Base-by-base conservation (phyloP, 1,140 invertebrate genomes). In the Berghia stephanieae region DNA sequence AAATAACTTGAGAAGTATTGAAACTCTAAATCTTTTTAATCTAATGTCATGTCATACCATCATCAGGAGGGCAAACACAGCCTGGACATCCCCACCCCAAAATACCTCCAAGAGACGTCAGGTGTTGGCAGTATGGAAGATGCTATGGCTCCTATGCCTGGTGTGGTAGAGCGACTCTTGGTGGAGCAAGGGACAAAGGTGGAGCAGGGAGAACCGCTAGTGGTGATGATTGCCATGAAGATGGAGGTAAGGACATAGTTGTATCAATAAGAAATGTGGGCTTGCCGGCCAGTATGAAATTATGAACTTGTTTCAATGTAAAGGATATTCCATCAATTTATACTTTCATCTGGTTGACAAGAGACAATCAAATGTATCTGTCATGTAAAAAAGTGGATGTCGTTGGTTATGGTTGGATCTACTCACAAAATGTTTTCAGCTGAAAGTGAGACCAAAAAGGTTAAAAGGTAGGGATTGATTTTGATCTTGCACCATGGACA, bases 171-270 rank as follows among this genome's bases (percentile, higher is more conserved):
- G 81, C 96, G 96, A 89, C 90, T 99, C 46, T 90, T 95, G 27
- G 95, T 99, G 0, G 92, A 93, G 75, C 89, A 92, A 27, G 96
- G 96, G 3, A 93, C 95, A 81, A 73, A 79, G n/a, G 95, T 98
- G 1, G 92, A 93, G 78, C 91, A 93, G 86, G 96, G 96, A 0
- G 94, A 98, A 87, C 92, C 95, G 0, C 88, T 99, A 0, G 92
- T 97, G 49, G 94, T 97, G 55, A 94, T 98, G 85, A 96, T 97
- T 78, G 98, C 98, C 10, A 99, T 99, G 98, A 99, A 99, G 92
- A 99, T 99, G 98, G 98, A 99, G 91, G 94, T 94, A 89, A 89
- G 87, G 21, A n/a, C 42, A 67, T 66, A 13, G 3, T 77, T 6
- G 69, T 46, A n/a, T 69, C 36, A 36, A 36, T 8, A 21, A 42